phyloP scores from a whole-genome alignment of 2,797 vertebrate genomes.

The Myioborus miniatus region DNA sequence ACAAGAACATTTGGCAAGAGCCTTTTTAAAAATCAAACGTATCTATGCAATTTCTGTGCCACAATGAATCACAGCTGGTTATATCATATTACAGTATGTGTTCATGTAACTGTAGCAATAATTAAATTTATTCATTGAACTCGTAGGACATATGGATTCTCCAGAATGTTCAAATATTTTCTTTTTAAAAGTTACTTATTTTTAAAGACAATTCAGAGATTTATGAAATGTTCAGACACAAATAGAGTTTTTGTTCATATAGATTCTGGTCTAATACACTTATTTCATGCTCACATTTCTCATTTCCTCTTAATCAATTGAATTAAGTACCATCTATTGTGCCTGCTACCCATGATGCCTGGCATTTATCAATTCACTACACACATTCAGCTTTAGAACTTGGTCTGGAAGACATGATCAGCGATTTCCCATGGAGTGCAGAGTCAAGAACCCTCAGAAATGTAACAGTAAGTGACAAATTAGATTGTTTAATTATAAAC shows the following conservation, averaged over 20 bases:
- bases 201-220: background rate
- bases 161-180: background rate
- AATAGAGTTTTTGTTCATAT: background rate
- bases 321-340: background rate
- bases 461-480: constrained; percentile 11
- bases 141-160: background rate
- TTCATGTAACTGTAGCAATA: constrained; percentile 51
- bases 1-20: constrained; percentile 24
- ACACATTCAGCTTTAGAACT: background rate
- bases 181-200: background rate
- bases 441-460: background rate
- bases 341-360: background rate
- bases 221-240: background rate
- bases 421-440: background rate
- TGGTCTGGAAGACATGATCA: background rate
- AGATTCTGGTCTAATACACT: background rate
- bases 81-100: constrained; percentile 21
- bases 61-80: constrained; percentile 38
- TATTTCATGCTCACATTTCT: constrained; percentile 10
- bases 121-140: constrained; percentile 28
- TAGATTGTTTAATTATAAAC: constrained; percentile 36
- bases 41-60: constrained; percentile 44
- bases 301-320: constrained; percentile 12
- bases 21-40: constrained; percentile 33
- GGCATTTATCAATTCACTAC: constrained; percentile 3